A percentile compares a stretch with the other conserved stretches of the same genome.
These are phyloP conservation scores for Melangyna quadrimaculata DNA, from an alignment of 2,888 invertebrate genomes.

Conservation along the genomic window DNA sequence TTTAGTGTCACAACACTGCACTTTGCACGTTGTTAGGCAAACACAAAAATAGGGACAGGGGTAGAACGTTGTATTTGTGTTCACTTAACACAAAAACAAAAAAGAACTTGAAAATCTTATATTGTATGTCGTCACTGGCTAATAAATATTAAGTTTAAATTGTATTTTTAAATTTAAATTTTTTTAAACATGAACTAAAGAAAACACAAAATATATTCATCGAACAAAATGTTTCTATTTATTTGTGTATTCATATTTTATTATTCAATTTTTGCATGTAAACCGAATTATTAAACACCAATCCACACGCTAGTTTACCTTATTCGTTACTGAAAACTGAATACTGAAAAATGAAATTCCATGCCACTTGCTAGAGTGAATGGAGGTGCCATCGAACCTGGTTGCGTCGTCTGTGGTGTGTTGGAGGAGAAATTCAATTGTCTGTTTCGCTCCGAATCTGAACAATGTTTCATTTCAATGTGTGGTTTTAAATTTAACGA, in stretches of 20 bases:
- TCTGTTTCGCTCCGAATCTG: too few relatives aligned
- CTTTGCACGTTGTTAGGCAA: not conserved
- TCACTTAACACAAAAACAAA: not conserved
- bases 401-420: not conserved
- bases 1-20: slow-evolving; percentile 23
- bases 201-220: slow-evolving; percentile 27
- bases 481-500: not conserved
- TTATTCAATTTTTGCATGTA: slow-evolving; percentile 19
- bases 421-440: slow-evolving; percentile 38
- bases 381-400: slow-evolving; percentile 16
- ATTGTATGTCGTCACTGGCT: slow-evolving; percentile 41
- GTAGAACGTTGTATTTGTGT: not conserved
- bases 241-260: not conserved
- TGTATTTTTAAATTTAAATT: not conserved
- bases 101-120: not conserved
- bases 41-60: not conserved
- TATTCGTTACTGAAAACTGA: slow-evolving; percentile 53
- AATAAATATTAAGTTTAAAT: not conserved
- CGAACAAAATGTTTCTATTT: slow-evolving; percentile 1
- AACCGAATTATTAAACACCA: slow-evolving; percentile 33
- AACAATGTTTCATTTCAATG: not conserved
- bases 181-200: slow-evolving; percentile 13
- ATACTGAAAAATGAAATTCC: slow-evolving; percentile 15
- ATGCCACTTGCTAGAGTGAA: slow-evolving; percentile 35
- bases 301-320: slow-evolving; percentile 41